These are phyloP conservation scores for Lepeophtheirus nordmannii DNA, from an alignment of 2,888 invertebrate genomes.

Conservation along the genomic window DNA sequence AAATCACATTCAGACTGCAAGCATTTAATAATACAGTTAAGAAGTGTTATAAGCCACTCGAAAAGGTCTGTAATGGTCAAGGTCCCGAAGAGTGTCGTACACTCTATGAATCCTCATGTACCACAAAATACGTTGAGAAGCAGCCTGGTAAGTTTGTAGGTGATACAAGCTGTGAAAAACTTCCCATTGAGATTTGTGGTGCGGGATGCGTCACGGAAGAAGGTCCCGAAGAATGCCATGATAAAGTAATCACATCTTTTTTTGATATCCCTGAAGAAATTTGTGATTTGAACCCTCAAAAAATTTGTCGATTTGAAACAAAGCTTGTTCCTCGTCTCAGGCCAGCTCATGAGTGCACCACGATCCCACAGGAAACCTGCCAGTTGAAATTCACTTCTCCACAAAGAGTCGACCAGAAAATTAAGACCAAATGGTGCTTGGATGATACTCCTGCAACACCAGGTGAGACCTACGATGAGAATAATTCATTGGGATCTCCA, in stretches of 20 bases:
- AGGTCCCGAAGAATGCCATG: constrained; percentile 22
- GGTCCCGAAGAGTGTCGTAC: constrained; percentile 20
- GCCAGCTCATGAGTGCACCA: constrained; percentile 16
- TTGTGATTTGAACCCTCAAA: constrained; percentile 22
- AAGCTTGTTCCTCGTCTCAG: constrained; percentile 13
- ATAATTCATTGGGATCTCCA: background rate
- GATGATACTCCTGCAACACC: constrained; percentile 3
- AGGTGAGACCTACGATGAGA: constrained; percentile 16
- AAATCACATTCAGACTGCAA: constrained; percentile 21
- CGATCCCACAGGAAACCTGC: constrained; percentile 10
- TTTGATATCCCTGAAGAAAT: constrained; percentile 19
- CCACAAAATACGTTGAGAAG: constrained; percentile 19
- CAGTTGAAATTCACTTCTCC: constrained; percentile 17
- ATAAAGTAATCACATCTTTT: constrained; percentile 12
- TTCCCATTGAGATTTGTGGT: constrained; percentile 22
- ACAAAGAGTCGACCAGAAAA: background rate
- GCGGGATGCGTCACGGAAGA: constrained; percentile 13
- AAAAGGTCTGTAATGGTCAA: constrained; percentile 23
- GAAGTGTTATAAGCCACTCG: constrained; percentile 15
- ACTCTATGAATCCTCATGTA: constrained; percentile 22
- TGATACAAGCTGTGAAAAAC: constrained; percentile 21
- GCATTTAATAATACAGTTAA: constrained; percentile 15
- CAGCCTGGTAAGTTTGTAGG: constrained; percentile 18
- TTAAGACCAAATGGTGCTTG: constrained; percentile 15
- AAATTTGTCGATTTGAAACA: constrained; percentile 18